Percentiles rank a stretch among this genome's conserved stretches.
These are phyloP conservation scores for Phylloscopus trochilus DNA, from an alignment of 2,113 vertebrate genomes.

Conservation along the genomic window DNA sequence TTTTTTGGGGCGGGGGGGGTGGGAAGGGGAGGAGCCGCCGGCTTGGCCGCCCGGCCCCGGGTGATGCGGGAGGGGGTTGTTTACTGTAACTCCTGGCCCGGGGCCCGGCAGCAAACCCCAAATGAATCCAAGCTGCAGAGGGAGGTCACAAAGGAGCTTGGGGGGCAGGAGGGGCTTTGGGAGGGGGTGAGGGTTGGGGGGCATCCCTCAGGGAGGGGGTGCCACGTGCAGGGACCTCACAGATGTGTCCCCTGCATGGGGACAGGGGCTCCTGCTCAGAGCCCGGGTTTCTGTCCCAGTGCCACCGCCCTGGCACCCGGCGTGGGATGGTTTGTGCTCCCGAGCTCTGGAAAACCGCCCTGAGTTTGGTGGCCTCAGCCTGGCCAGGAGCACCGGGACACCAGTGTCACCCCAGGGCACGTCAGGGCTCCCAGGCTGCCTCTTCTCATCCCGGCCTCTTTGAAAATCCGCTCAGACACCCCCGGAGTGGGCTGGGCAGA, in stretches of 20 bases:
- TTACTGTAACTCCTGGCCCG: background rate
- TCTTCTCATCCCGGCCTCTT: background rate
- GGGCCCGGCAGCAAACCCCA: constrained; percentile 15
- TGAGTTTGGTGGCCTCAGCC: background rate
- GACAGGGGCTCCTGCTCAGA: background rate
- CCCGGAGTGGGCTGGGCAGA: background rate
- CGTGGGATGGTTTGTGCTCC: accelerated
- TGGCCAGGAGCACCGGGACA: accelerated
- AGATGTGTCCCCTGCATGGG: accelerated
- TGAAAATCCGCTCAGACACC: accelerated
- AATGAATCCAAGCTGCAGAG: background rate
- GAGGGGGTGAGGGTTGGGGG: background rate
- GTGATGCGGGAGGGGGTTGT: background rate
- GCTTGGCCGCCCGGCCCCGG: background rate
- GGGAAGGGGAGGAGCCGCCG: background rate
- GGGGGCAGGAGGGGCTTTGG: background rate
- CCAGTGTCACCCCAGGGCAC: accelerated
- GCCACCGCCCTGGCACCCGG: background rate
- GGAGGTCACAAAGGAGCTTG: constrained; percentile 16
- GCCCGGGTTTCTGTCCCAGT: background rate
- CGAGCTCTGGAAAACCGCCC: background rate
- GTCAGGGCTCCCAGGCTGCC: background rate
- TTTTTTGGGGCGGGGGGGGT: background rate
- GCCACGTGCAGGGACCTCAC: accelerated
- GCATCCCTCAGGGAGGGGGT: background rate